Evolutionary conservation across 2,888 invertebrate species (phyloP), one percentile per base, ranked within the genome.

Genomic region (Cetonia aurata): DNA sequence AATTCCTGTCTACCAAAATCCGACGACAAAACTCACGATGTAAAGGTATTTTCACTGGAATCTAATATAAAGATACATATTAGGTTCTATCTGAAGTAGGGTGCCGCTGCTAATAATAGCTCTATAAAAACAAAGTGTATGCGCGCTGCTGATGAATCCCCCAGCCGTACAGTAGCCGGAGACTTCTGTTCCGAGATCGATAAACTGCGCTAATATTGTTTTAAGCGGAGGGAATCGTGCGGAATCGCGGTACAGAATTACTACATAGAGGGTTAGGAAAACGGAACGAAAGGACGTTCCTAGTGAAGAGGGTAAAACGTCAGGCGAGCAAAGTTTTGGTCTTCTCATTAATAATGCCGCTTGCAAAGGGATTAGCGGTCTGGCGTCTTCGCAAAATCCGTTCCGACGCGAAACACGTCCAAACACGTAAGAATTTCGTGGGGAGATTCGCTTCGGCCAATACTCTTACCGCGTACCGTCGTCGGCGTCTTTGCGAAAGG

Each of bases 331-430:
- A 70, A 70, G 70, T 57, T 70, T 70, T 48, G 70, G 46, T 55
- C 66, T 66, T 78, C 78, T 77, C 80, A 80, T 80, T 80, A 80
- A 79, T 80, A 79, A 79, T 78, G 77, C 78, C 75, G 75, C 79
- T 79, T 73, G 77, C 75, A 79, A 76, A 79, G 77, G 79, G 79
- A 79, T 79, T 79, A 79, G 78, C 76, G 78, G 78, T 77, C 76
- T 74, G 50, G 75, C 76, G 75, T 76, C 77, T 77, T 75, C 74
- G 72, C 74, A 67, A 69, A 69, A 69, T 69, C 66, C 67, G 57
- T 67, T 69, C 33, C 42, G n/a, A 57, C 33, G 25, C 56, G 68
- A 68, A 68, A 68, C 57, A 66, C 37, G 66, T 48, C 52, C 56
- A 44, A 42, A 33, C 48, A 69, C n/a, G 69, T 60, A 62, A 62